A percentile compares a stretch with the other conserved stretches of the same genome.
phyloP scores from a whole-genome alignment of 2,797 vertebrate genomes.

The Xyrichtys novacula region DNA sequence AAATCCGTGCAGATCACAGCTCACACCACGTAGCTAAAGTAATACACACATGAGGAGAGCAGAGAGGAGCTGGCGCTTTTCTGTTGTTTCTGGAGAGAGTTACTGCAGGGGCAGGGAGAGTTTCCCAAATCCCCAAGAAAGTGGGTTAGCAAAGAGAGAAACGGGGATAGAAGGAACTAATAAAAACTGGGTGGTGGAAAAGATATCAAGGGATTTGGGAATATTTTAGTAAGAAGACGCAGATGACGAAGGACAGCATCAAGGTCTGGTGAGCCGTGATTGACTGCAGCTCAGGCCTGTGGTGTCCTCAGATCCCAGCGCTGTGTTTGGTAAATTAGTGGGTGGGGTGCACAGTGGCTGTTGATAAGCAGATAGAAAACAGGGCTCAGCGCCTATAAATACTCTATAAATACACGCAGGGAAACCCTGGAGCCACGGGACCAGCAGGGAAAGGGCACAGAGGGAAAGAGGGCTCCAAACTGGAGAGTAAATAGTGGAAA shows the following conservation, averaged over 20 bases:
- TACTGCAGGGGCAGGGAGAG: constrained; percentile 19
- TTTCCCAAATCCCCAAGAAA: constrained; percentile 8
- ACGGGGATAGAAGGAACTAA: constrained; percentile 24
- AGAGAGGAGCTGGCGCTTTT: constrained; percentile 13
- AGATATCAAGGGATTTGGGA: constrained; percentile 38
- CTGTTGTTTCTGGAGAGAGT: constrained; percentile 28
- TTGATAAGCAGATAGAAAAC: constrained; percentile 81
- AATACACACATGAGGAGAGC: constrained; percentile 35
- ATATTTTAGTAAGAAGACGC: constrained; percentile 30
- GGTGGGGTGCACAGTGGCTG: constrained; percentile 76
- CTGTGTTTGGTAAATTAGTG: constrained; percentile 77
- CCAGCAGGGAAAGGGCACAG: constrained; percentile 10
- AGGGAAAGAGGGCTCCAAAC: constrained; percentile 1
- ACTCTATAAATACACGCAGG: constrained; percentile 75
- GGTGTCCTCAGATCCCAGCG: constrained; percentile 67
- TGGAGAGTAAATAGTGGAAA: not conserved
- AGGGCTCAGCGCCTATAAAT: constrained; percentile 70
- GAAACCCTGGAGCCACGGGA: constrained; percentile 62
- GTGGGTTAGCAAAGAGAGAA: constrained; percentile 30
- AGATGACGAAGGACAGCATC: constrained; percentile 54
- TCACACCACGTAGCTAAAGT: constrained; percentile 47
- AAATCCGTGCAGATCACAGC: constrained; percentile 44
- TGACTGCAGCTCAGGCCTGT: constrained; percentile 65
- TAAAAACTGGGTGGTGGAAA: constrained; percentile 29
- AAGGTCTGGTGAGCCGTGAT: constrained; percentile 56